These are phyloP conservation scores for Drosophila vallismaia DNA, from an alignment of 2,888 invertebrate species.

Conservation along the genomic window DNA sequence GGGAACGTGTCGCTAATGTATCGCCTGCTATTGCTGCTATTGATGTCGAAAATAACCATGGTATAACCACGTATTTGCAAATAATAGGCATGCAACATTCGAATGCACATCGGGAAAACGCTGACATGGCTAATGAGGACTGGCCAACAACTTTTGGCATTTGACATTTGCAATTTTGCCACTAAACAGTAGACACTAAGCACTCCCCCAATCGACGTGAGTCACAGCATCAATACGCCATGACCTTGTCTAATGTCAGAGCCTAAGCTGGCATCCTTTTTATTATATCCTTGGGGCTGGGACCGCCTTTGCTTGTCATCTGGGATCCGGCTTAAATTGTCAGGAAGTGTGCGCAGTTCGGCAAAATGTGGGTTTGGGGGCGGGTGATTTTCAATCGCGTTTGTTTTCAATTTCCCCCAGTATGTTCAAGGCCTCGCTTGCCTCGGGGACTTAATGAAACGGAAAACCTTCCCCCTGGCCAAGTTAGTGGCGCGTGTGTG, in stretches of 20 bases:
- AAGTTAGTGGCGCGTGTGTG: conserved; percentile 15
- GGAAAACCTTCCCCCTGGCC: conserved; percentile 33
- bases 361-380: background rate
- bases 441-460: conserved; percentile 50
- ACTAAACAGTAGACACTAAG: conserved; percentile 1
- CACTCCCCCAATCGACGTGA: conserved; percentile 15
- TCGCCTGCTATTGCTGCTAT: conserved; percentile 40
- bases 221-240: conserved; percentile 37
- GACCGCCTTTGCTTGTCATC: conserved; percentile 51
- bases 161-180: conserved; percentile 21
- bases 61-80: conserved; percentile 26
- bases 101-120: conserved; percentile 19
- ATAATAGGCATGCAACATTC: conserved; percentile 46
- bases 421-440: conserved; percentile 48
- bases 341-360: conserved; percentile 41
- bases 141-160: conserved; percentile 35
- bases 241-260: conserved; percentile 72
- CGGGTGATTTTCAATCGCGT: conserved; percentile 45
- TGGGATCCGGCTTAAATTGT: conserved; percentile 63
- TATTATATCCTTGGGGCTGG: conserved; percentile 21
- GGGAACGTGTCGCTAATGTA: conserved; percentile 48
- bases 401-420: conserved; percentile 61
- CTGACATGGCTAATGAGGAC: conserved; percentile 51
- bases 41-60: conserved; percentile 38
- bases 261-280: conserved; percentile 37